phyloP scores from a whole-genome alignment of 2,113 vertebrate species.

The Eonycteris spelaea region DNA sequence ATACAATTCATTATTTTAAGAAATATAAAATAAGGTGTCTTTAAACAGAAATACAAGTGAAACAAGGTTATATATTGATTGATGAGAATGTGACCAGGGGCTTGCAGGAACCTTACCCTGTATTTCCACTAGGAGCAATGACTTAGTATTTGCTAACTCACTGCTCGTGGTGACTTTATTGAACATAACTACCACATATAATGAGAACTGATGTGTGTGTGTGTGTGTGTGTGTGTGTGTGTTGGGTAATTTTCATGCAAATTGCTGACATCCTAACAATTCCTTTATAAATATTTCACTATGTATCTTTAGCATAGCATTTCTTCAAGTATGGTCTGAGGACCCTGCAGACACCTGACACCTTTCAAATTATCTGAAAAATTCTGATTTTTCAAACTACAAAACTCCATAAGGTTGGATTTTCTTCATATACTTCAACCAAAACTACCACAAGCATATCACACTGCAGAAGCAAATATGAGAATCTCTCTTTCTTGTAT shows the following conservation, averaged over 20 bases:
- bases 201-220: not conserved
- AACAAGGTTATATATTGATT: not conserved
- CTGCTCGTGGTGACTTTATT: not conserved
- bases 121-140: not conserved
- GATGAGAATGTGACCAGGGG: not conserved
- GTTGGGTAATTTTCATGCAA: constrained; percentile 1
- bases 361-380: too few relatives aligned
- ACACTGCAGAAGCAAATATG: too few relatives aligned
- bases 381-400: too few relatives aligned
- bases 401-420: too few relatives aligned
- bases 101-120: not conserved
- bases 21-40: not conserved
- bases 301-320: not conserved
- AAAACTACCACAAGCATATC: too few relatives aligned
- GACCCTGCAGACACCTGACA: too few relatives aligned
- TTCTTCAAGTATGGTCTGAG: too few relatives aligned
- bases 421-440: too few relatives aligned
- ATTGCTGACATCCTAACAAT: not conserved
- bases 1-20: not conserved
- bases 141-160: not conserved
- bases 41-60: not conserved
- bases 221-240: not conserved
- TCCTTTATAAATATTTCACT: constrained; percentile 2
- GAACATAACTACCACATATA: not conserved
- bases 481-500: too few relatives aligned